Percentiles rank a stretch among this genome's conserved stretches.
Conservation (phyloP, 2,888 invertebrate species). For the Parascotia fuliginaria region DNA sequence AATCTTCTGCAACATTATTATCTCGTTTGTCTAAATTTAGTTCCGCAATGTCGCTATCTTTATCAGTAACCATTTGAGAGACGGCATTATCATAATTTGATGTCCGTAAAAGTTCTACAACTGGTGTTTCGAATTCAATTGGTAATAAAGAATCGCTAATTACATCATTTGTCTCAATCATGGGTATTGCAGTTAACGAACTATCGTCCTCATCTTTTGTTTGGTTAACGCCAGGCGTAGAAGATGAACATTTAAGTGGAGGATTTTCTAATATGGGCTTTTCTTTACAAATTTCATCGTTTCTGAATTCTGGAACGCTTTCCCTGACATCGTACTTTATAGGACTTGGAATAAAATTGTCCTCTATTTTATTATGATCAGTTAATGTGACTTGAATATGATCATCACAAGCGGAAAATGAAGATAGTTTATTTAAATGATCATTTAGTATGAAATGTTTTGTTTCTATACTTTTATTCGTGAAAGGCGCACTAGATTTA, state of each 20-base stretch:
- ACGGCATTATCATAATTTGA: neutral
- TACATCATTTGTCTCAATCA: neutral
- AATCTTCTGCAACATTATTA: neutral
- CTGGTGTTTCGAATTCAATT: constrained; percentile 1
- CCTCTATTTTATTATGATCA: neutral
- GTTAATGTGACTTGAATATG: neutral
- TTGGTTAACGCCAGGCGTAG: neutral
- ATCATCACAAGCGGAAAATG: neutral
- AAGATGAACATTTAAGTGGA: neutral
- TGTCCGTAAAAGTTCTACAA: neutral
- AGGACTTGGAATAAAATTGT: neutral
- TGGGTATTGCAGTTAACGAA: neutral
- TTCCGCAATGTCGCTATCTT: neutral
- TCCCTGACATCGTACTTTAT: neutral
- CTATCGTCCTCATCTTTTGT: neutral
- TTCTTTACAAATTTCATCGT: neutral
- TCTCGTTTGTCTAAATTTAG: neutral
- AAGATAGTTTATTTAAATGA: constrained; percentile 11
- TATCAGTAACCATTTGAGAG: neutral
- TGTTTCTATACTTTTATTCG: constrained; percentile 6
- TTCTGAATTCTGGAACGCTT: neutral
- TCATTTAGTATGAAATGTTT: constrained; percentile 1
- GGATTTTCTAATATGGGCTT: neutral
- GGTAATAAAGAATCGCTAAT: constrained; percentile 1
- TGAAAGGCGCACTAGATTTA: constrained; percentile 5